Percentiles rank a stretch among this genome's conserved stretches.
Evolutionary conservation across 1,140 invertebrate species (phyloP).

Genomic region (Varroa destructor): DNA sequence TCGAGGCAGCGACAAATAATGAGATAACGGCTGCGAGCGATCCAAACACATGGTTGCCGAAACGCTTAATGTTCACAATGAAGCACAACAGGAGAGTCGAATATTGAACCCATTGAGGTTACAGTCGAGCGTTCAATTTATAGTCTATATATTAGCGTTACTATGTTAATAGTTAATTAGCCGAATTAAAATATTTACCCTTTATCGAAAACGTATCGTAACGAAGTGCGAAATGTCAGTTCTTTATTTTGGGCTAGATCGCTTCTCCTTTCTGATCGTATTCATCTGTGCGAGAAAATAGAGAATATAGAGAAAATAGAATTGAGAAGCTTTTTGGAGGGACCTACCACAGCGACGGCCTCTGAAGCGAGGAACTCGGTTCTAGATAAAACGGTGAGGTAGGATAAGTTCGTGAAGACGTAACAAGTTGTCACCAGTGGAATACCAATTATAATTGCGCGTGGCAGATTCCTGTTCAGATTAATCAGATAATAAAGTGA

Average conservation of each 20-base stretch:
- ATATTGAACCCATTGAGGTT: neutral
- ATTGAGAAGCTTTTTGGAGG: no score
- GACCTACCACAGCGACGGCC: conserved; percentile 72
- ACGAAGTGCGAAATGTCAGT: no score
- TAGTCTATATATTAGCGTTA: neutral
- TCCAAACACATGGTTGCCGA: conserved; percentile 39
- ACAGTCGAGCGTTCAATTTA: neutral
- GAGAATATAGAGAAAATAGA: no score
- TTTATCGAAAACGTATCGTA: no score
- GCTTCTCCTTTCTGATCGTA: no score
- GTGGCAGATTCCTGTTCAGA: conserved; percentile 64
- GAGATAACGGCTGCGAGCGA: conserved; percentile 40
- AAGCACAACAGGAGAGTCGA: neutral
- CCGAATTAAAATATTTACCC: conserved; percentile 16
- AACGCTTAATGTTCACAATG: conserved; percentile 36
- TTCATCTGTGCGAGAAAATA: no score
- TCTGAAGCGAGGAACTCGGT: conserved; percentile 61
- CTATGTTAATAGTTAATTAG: conserved; percentile 5
- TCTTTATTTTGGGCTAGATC: no score
- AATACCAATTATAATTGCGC: conserved; percentile 77
- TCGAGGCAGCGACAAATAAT: conserved; percentile 41
- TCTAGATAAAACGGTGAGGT: conserved; percentile 69
- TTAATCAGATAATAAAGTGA: no score
- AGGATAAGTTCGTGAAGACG: conserved; percentile 77
- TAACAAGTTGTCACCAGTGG: conserved; percentile 73